These are phyloP conservation scores for Balanococcus diminutus DNA, from an alignment of 2,888 invertebrate species.

Conservation along the genomic window DNA sequence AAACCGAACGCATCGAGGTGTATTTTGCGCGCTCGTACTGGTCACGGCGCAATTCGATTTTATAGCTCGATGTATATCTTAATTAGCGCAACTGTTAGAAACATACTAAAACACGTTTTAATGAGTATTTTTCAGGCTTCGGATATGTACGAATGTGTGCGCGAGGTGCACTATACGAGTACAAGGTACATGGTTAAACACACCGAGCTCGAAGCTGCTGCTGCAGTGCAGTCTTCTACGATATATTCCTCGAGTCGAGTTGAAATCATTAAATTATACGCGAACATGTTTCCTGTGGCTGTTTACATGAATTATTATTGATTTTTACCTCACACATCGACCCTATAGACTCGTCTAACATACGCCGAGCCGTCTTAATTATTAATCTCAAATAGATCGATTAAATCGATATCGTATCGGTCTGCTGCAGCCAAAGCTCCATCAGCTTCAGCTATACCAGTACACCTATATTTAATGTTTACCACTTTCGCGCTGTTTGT, in stretches of 20 bases:
- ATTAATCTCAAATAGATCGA: constrained; percentile 34
- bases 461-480: neutral
- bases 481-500: neutral
- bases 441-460: neutral
- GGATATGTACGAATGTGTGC: neutral
- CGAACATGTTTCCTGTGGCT: constrained; percentile 24
- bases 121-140: constrained; percentile 1
- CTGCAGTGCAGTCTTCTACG: neutral
- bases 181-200: neutral
- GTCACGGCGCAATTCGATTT: constrained; percentile 15
- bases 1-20: neutral
- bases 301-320: constrained; percentile 21
- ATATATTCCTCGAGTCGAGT: too few species aligned
- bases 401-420: neutral
- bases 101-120: constrained; percentile 15
- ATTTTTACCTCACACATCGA: constrained; percentile 37
- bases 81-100: constrained; percentile 34
- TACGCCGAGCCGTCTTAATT: neutral
- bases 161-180: neutral
- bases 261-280: constrained; percentile 15
- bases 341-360: too few species aligned
- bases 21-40: neutral
- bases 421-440: neutral
- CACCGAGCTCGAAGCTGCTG: too few species aligned
- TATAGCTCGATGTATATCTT: constrained; percentile 32